These are phyloP conservation scores for Conistra vaccinii DNA, from an alignment of 2,888 invertebrate genomes.

Conservation along the genomic window DNA sequence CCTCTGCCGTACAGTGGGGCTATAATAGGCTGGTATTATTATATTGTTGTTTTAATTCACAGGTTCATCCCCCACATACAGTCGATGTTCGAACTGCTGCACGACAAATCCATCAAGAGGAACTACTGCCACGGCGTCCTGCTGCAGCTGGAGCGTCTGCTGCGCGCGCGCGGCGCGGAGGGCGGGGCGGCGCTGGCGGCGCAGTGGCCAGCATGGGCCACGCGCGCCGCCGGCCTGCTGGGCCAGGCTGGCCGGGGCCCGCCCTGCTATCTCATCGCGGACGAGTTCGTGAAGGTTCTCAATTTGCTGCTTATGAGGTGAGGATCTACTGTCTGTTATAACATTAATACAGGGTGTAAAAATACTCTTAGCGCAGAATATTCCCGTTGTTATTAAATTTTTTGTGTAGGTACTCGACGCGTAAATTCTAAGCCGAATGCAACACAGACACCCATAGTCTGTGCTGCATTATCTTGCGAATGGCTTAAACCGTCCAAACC, in stretches of 20 bases:
- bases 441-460: too few relatives aligned
- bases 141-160: slow-evolving; percentile 87
- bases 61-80: slow-evolving; percentile 70
- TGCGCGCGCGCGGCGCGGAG: slow-evolving; percentile 74
- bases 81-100: slow-evolving; percentile 69
- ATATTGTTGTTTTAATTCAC: neutral
- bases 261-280: slow-evolving; percentile 79
- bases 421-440: too few relatives aligned
- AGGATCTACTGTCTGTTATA: slow-evolving; percentile 29
- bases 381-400: neutral
- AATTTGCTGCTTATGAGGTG: slow-evolving; percentile 80
- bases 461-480: too few relatives aligned
- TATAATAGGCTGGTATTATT: neutral
- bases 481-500: too few relatives aligned
- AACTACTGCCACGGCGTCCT: slow-evolving; percentile 92
- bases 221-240: slow-evolving; percentile 71
- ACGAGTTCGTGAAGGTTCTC: slow-evolving; percentile 79
- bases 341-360: neutral
- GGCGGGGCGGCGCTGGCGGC: slow-evolving; percentile 48
- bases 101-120: slow-evolving; percentile 76
- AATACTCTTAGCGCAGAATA: too few relatives aligned
- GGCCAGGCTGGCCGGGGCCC: slow-evolving; percentile 55
- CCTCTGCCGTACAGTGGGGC: neutral
- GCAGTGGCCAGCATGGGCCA: slow-evolving; percentile 28
- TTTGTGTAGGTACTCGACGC: neutral